Evolutionary conservation across 2,888 invertebrate species (phyloP).

Genomic region (Dermolepida albohirtum): DNA sequence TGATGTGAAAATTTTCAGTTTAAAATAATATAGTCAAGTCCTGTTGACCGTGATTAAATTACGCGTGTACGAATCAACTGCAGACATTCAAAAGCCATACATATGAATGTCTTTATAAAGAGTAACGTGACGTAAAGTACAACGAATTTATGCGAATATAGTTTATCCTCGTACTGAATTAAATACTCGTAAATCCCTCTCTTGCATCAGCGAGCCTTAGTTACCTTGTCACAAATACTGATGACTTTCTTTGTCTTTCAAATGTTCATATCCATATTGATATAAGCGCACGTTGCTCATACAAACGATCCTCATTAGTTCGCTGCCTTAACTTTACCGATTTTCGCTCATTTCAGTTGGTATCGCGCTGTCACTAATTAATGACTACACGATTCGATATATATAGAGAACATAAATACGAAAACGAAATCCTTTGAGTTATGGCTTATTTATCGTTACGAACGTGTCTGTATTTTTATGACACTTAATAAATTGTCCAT

Average conservation of each 20-base stretch:
- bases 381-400: constrained; percentile 35
- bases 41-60: constrained; percentile 23
- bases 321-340: constrained; percentile 33
- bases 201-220: constrained; percentile 46
- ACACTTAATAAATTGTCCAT: constrained; percentile 26
- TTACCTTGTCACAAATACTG: constrained; percentile 62
- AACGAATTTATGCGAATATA: constrained; percentile 53
- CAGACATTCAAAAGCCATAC: constrained; percentile 27
- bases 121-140: constrained; percentile 35
- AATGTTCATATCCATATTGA: constrained; percentile 40
- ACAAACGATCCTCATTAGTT: constrained; percentile 36
- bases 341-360: constrained; percentile 33
- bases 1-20: too few relatives aligned
- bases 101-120: constrained; percentile 41
- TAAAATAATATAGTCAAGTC: background rate
- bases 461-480: constrained; percentile 34
- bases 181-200: constrained; percentile 56
- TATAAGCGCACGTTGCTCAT: constrained; percentile 28
- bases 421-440: constrained; percentile 33
- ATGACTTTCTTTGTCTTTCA: constrained; percentile 57
- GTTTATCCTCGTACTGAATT: constrained; percentile 59
- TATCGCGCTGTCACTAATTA: constrained; percentile 36
- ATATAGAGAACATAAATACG: constrained; percentile 24
- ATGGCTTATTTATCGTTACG: constrained; percentile 32
- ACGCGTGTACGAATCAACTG: constrained; percentile 12